phyloP scores from a whole-genome alignment of 2,797 vertebrate genomes.

The Halcyon badia region DNA sequence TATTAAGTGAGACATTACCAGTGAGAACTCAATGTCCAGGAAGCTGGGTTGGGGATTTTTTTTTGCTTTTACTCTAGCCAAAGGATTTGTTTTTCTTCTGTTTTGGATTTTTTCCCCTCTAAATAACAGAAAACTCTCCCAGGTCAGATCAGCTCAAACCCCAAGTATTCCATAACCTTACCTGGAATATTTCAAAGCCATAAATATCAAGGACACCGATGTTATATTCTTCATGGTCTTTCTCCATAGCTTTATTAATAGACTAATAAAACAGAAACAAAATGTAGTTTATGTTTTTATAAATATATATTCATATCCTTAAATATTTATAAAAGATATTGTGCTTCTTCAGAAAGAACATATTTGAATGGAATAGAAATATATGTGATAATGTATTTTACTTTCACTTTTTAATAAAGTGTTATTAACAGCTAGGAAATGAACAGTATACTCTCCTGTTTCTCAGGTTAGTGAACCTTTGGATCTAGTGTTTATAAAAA shows the following conservation, averaged over 20 bases:
- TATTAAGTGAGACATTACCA: slow-evolving; percentile 23
- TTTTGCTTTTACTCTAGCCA: background rate
- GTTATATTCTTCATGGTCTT: slow-evolving; percentile 94
- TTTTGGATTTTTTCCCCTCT: background rate
- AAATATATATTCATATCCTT: background rate
- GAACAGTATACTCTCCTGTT: background rate
- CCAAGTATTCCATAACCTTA: slow-evolving; percentile 65
- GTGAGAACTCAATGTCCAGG: background rate
- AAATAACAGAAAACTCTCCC: background rate
- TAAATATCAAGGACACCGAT: slow-evolving; percentile 98
- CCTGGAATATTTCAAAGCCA: slow-evolving; percentile 99
- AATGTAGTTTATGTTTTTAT: background rate
- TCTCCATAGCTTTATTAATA: slow-evolving; percentile 98
- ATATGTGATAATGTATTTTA: background rate
- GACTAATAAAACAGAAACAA: slow-evolving; percentile 84
- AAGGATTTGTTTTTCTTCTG: background rate
- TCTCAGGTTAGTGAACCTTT: background rate
- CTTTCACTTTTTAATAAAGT: background rate
- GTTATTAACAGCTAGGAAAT: background rate
- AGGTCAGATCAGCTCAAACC: background rate
- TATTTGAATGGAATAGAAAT: background rate
- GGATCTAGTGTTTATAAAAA: background rate
- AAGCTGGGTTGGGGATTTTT: background rate
- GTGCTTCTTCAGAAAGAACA: background rate
- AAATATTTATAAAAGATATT: background rate